Percentiles rank a stretch among this genome's conserved stretches.
These are phyloP conservation scores for Habroteleia sp. DNA, from an alignment of 2,888 invertebrate species.

Conservation along the genomic window DNA sequence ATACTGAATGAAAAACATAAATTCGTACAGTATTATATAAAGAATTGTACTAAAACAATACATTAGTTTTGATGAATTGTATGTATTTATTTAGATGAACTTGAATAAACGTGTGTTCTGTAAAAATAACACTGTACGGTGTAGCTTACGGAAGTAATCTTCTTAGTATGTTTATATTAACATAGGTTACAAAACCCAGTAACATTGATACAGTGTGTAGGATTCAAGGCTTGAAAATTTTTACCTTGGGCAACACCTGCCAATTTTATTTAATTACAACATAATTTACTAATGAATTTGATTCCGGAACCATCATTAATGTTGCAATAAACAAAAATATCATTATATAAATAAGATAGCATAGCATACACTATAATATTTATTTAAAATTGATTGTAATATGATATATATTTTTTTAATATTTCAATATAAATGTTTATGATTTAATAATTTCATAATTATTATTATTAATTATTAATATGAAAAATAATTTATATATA, in stretches of 20 bases:
- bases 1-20: slow-evolving; percentile 6
- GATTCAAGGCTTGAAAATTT: slow-evolving; percentile 34
- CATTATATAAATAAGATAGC: no score
- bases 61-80: slow-evolving; percentile 9
- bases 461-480: no score
- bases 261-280: slow-evolving; percentile 42
- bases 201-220: slow-evolving; percentile 46
- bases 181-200: slow-evolving; percentile 34
- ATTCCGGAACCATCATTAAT: no score
- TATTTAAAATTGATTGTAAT: no score
- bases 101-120: slow-evolving; percentile 19
- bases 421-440: no score
- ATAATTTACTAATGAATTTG: slow-evolving; percentile 10
- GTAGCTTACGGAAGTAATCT: slow-evolving; percentile 32
- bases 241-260: slow-evolving; percentile 46
- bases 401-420: no score
- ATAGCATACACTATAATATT: no score
- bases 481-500: no score
- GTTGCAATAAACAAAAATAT: no score
- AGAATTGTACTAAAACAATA: slow-evolving; percentile 8
- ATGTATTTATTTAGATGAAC: slow-evolving; percentile 12
- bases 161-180: slow-evolving; percentile 21
- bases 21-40: not conserved
- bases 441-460: no score
- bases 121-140: slow-evolving; percentile 35